Percentiles rank a stretch among this genome's conserved stretches.
Evolutionary conservation across 2,113 vertebrate species (phyloP).

Genomic region (Python bivittatus): DNA sequence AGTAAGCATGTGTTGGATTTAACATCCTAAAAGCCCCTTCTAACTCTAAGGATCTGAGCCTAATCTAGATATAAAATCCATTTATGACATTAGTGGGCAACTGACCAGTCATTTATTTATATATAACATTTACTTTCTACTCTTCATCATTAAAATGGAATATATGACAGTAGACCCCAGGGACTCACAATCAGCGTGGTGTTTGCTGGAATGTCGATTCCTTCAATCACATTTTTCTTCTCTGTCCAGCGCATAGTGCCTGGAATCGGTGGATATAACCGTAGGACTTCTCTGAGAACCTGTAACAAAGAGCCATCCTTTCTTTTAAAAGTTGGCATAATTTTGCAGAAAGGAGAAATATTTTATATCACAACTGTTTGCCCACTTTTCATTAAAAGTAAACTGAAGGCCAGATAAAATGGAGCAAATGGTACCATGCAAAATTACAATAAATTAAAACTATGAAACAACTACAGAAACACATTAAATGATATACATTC

Average conservation of each 20-base stretch:
- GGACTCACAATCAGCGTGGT: conserved; percentile 65
- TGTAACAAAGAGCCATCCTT: conserved; percentile 46
- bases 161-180: neutral
- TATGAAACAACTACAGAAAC: neutral
- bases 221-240: conserved; percentile 74
- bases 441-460: neutral
- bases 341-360: neutral
- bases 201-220: conserved; percentile 77
- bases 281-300: conserved; percentile 89
- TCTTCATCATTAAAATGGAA: neutral
- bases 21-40: neutral
- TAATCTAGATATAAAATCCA: neutral
- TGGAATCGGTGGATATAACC: conserved; percentile 80
- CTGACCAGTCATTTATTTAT: neutral
- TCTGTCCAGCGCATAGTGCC: conserved; percentile 76
- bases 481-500: neutral
- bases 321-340: neutral
- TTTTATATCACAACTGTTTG: neutral
- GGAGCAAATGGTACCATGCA: neutral
- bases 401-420: neutral
- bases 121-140: neutral
- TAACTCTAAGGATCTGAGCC: neutral
- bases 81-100: neutral
- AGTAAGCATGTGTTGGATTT: neutral
- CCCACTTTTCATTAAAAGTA: neutral